phyloP scores from a whole-genome alignment of 2,888 invertebrate species.

The Hedya salicella region DNA sequence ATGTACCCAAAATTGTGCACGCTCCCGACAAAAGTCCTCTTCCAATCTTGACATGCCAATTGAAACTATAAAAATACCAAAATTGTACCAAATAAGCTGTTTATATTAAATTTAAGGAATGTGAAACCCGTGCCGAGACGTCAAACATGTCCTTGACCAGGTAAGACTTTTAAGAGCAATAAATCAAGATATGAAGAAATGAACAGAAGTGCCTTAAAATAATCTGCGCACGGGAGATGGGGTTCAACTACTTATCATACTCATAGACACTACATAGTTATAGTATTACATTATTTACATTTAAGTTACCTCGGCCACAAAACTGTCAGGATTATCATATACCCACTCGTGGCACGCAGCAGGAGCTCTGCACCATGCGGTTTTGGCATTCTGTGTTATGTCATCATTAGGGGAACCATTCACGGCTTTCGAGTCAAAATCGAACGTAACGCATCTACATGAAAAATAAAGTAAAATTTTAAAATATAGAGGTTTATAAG shows the following conservation, averaged over 20 bases:
- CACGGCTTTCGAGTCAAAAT: background rate
- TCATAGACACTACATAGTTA: too few species aligned
- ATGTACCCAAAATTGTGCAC: constrained; percentile 87
- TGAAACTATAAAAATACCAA: constrained; percentile 73
- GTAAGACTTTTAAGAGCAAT: too few species aligned
- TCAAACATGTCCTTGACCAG: too few species aligned
- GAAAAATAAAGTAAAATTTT: too few species aligned
- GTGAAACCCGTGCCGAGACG: too few species aligned
- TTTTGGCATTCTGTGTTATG: background rate
- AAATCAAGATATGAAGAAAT: too few species aligned
- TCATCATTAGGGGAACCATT: background rate
- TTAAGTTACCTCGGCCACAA: constrained; percentile 52
- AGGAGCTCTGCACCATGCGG: constrained; percentile 10
- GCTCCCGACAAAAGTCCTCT: constrained; percentile 87
- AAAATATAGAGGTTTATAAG: too few species aligned
- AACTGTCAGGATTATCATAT: constrained; percentile 52
- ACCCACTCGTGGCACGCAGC: constrained; percentile 51
- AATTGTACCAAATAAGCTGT: too few species aligned
- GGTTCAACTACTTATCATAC: too few species aligned
- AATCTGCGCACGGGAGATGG: too few species aligned
- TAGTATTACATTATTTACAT: background rate
- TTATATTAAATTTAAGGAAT: background rate
- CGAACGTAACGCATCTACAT: constrained; percentile 18
- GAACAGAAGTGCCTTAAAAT: too few species aligned
- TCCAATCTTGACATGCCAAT: constrained; percentile 87